Conservation (phyloP, 2,888 invertebrate species). For the Achlya flavicornis region DNA sequence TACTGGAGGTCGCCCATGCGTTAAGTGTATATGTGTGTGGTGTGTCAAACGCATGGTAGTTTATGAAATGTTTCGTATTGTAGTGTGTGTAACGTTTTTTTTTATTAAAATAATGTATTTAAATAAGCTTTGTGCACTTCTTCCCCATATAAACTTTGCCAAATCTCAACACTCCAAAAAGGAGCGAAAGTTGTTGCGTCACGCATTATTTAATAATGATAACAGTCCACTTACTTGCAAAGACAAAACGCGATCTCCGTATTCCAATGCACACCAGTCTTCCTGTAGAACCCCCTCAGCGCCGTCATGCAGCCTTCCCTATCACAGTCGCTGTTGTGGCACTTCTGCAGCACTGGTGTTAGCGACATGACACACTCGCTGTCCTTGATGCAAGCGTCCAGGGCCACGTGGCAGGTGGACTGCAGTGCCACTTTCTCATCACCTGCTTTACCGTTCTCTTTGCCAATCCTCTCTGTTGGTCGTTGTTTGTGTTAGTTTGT, state of each 20-base stretch:
- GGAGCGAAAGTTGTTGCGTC: too few relatives aligned
- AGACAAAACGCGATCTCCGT: conserved; percentile 96
- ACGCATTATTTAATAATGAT: too few relatives aligned
- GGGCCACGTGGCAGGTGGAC: conserved; percentile 94
- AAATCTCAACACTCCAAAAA: too few relatives aligned
- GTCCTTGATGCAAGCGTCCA: conserved; percentile 92
- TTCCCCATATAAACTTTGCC: too few relatives aligned
- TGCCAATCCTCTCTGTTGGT: conserved; percentile 81
- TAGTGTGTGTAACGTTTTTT: too few relatives aligned
- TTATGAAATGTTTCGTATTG: too few relatives aligned
- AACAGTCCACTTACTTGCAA: conserved; percentile 93
- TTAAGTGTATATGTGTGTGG: too few relatives aligned
- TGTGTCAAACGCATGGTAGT: too few relatives aligned
- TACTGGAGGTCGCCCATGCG: too few relatives aligned
- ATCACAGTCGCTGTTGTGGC: conserved; percentile 89
- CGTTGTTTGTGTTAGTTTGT: conserved; percentile 56
- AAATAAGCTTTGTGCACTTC: too few relatives aligned
- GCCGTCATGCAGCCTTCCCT: conserved; percentile 95
- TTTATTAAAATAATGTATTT: too few relatives aligned
- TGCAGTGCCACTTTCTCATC: conserved; percentile 86
- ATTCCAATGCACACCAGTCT: conserved; percentile 91
- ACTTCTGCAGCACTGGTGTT: conserved; percentile 93
- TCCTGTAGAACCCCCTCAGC: conserved; percentile 92
- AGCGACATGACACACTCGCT: conserved; percentile 90
- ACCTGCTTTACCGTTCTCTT: conserved; percentile 83